Percentiles rank a stretch among this genome's conserved stretches.
Conservation (phyloP, 2,888 invertebrate species). For the Ochropleura leucogaster region DNA sequence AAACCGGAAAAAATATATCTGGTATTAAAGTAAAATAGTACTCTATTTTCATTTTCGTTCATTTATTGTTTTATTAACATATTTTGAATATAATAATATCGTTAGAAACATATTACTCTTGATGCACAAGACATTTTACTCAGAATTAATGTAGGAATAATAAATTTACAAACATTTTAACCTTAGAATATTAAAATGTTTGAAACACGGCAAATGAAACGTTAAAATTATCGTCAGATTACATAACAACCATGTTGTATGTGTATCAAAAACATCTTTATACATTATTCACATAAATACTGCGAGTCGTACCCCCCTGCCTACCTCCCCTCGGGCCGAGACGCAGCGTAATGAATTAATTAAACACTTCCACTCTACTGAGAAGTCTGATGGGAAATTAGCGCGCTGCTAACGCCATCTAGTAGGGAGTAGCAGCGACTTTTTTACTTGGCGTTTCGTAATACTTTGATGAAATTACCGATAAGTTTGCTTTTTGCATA, state of each 20-base stretch:
- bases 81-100: too few species aligned
- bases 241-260: conserved; percentile 33
- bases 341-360: conserved; percentile 68
- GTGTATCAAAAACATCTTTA: conserved; percentile 53
- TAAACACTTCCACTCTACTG: conserved; percentile 65
- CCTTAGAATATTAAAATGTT: too few species aligned
- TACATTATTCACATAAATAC: conserved; percentile 61
- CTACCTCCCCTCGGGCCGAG: conserved; percentile 58
- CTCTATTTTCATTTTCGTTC: too few species aligned
- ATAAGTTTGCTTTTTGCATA: neutral
- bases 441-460: conserved; percentile 35
- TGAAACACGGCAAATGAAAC: neutral
- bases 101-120: too few species aligned
- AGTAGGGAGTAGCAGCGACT: conserved; percentile 67
- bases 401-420: conserved; percentile 63
- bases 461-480: conserved; percentile 1
- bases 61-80: too few species aligned
- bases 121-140: too few species aligned
- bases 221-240: conserved; percentile 34
- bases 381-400: conserved; percentile 65
- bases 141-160: neutral
- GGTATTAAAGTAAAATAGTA: neutral
- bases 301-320: conserved; percentile 60
- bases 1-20: neutral
- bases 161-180: neutral